Evolutionary conservation across 2,888 invertebrate genomes (phyloP), one percentile per base, ranked within the genome.

Genomic region (Dryococelus australis): DNA sequence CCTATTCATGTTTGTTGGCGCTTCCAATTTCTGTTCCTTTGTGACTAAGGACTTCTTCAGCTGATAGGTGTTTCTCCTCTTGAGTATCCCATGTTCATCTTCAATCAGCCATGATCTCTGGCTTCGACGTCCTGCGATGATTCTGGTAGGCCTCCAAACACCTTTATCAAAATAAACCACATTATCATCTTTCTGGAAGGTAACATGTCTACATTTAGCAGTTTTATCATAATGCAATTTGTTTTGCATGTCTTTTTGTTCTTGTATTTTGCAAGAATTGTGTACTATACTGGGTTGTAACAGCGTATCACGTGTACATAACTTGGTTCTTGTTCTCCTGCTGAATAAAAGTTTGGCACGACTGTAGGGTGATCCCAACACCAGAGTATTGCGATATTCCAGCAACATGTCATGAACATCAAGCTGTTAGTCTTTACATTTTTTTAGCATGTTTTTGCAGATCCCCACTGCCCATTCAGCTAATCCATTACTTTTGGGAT

Each of bases 211-310:
- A n/a, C 24, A 20, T 65, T 65, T 65, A 65, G n/a, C n/a, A 65
- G 20, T 65, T 65, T 65, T 65, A 24, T 65, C 65, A 65, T 65
- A 65, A 24, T 65, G n/a, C 20, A 20, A 8, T 65, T 65, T 65
- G n/a, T 65, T 65, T 65, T 65, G n/a, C 65, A 0, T 65, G 65
- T 65, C 65, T 65, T 65, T n/a, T n/a, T 9, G 65, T 6, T 65
- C n/a, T 65, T 65, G n/a, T 65, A 24, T 65, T 10, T 5, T 65
- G 2, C 65, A 16, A n/a, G 24, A 65, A 16, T 65, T 0, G n/a
- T 65, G 65, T 65, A 65, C 65, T 20, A 65, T 65, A 65, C 65
- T 24, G 65, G 65, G n/a, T 65, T 65, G 65, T n/a, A 65, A 65
- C 65, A 65, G 65, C 4, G 51, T 35, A 35, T 35, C 35, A 4